Evolutionary conservation across 1,140 invertebrate genomes (phyloP).

Genomic region (Trichoplusia ni): DNA sequence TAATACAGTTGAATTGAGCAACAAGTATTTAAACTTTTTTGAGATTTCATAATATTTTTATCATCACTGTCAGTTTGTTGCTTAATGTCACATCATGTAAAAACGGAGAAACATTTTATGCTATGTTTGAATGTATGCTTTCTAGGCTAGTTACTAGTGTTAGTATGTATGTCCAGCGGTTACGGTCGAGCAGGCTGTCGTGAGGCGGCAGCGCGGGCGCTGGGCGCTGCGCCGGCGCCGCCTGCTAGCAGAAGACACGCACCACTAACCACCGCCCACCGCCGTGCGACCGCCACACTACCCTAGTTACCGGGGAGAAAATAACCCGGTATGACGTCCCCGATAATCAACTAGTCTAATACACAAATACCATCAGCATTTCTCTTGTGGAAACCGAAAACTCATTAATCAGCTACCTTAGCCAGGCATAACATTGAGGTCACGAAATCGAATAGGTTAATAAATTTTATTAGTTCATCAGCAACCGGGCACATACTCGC

Average conservation of each 20-base stretch:
- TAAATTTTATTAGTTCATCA: conserved; percentile 42
- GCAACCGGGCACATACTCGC: conserved; percentile 36
- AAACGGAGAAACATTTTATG: neutral
- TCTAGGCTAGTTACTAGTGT: too few species aligned
- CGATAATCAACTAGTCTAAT: neutral
- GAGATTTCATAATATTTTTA: too few species aligned
- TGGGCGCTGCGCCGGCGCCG: conserved; percentile 17
- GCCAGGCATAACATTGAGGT: conserved; percentile 8
- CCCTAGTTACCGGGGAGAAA: conserved; percentile 36
- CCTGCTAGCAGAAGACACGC: conserved; percentile 50
- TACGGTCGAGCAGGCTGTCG: conserved; percentile 12
- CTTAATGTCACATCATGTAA: too few species aligned
- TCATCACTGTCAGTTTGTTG: too few species aligned
- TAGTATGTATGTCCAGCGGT: neutral
- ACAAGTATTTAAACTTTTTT: too few species aligned
- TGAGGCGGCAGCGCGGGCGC: neutral
- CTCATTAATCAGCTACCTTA: conserved; percentile 21
- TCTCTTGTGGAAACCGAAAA: conserved; percentile 7
- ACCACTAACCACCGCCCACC: conserved; percentile 18
- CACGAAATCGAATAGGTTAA: conserved; percentile 34
- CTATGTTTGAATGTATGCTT: too few species aligned
- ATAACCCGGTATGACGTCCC: neutral
- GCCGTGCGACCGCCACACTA: conserved; percentile 49
- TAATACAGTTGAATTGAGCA: too few species aligned
- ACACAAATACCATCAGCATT: neutral